These are phyloP conservation scores for Thunnus maccoyii DNA, from an alignment of 2,113 vertebrate genomes.

Conservation along the genomic window DNA sequence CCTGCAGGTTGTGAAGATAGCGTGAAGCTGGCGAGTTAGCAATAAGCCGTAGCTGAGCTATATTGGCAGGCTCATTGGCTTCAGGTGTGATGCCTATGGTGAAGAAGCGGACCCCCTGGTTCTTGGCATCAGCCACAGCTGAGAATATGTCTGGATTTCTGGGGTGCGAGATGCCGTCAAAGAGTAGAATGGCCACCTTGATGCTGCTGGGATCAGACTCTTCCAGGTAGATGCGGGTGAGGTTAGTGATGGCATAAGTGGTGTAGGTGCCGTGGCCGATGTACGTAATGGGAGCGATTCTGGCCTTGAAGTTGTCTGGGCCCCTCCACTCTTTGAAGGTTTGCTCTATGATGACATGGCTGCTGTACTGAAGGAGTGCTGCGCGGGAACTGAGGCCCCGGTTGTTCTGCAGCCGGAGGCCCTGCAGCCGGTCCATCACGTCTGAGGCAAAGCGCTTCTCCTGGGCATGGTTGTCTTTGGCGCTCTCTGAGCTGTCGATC, in stretches of 20 bases:
- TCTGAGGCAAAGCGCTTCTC: slow-evolving; percentile 89
- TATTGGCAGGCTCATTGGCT: slow-evolving; percentile 86
- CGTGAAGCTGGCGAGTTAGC: slow-evolving; percentile 88
- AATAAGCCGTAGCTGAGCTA: slow-evolving; percentile 86
- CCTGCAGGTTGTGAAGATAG: slow-evolving; percentile 92
- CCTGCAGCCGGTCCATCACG: slow-evolving; percentile 86
- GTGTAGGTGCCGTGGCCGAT: slow-evolving; percentile 93
- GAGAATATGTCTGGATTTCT: slow-evolving; percentile 92
- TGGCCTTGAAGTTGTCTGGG: slow-evolving; percentile 86
- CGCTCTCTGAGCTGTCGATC: slow-evolving; percentile 93
- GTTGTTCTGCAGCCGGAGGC: slow-evolving; percentile 84
- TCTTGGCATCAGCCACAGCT: slow-evolving; percentile 89
- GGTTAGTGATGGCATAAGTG: slow-evolving; percentile 93
- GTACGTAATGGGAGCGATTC: slow-evolving; percentile 84
- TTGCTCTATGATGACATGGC: slow-evolving; percentile 89
- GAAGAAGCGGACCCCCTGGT: slow-evolving; percentile 91
- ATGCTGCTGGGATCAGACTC: slow-evolving; percentile 85
- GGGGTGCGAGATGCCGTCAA: slow-evolving; percentile 90
- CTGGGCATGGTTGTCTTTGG: slow-evolving; percentile 90
- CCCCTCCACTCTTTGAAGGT: slow-evolving; percentile 91
- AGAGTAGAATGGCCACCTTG: slow-evolving; percentile 90
- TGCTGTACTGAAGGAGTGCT: slow-evolving; percentile 93
- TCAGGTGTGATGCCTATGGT: slow-evolving; percentile 89
- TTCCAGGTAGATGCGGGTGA: slow-evolving; percentile 90
- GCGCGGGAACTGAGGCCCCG: slow-evolving; percentile 85